phyloP scores from a whole-genome alignment of 2,113 vertebrate genomes.

The Nothobranchius kuhntae region DNA sequence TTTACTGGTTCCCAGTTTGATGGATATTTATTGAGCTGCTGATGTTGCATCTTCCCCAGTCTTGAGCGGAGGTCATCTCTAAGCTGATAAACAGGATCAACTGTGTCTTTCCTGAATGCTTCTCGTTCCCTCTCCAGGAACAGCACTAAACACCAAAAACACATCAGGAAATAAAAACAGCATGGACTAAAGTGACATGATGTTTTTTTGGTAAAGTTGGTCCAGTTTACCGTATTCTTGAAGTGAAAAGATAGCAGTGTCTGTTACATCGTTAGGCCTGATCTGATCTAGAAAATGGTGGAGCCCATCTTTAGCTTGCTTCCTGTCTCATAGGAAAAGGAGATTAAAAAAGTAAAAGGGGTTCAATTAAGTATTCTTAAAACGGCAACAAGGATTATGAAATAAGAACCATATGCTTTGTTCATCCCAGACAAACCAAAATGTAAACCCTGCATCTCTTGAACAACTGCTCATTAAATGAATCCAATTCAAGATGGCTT shows the following conservation, averaged over 20 bases:
- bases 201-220: background rate
- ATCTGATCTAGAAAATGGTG: constrained; percentile 76
- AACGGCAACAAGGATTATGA: too few species aligned
- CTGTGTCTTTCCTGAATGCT: constrained; percentile 72
- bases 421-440: too few species aligned
- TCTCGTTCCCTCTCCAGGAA: constrained; percentile 78
- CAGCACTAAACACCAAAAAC: constrained; percentile 71
- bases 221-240: constrained; percentile 66
- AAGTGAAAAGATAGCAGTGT: constrained; percentile 65
- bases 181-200: background rate
- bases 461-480: too few species aligned
- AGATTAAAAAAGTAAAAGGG: background rate
- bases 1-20: constrained; percentile 71
- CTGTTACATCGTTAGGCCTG: constrained; percentile 56
- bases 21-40: constrained; percentile 35
- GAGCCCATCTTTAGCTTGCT: constrained; percentile 83
- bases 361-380: too few species aligned
- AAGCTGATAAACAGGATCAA: constrained; percentile 84
- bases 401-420: too few species aligned
- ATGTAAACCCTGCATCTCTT: too few species aligned
- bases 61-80: constrained; percentile 81
- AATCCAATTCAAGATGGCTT: too few species aligned
- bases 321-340: constrained; percentile 74
- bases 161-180: constrained; percentile 9
- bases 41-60: constrained; percentile 63